Percentiles rank a stretch among this genome's conserved stretches.
Conservation (phyloP, 2,888 invertebrate species). For the Mesorhabditis spiculigera region DNA sequence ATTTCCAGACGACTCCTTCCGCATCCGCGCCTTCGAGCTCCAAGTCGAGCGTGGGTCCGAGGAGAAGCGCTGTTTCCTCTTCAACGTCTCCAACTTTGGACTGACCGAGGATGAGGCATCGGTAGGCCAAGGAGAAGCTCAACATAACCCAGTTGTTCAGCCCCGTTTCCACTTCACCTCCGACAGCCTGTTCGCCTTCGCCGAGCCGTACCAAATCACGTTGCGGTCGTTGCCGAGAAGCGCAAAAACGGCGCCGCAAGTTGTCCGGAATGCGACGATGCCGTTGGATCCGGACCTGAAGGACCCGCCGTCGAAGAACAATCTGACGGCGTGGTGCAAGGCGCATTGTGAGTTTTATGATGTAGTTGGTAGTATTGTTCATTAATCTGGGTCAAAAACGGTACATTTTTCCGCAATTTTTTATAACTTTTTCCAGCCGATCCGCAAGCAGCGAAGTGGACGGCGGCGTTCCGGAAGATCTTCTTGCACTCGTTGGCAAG, state of each 20-base stretch:
- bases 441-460: conserved; percentile 54
- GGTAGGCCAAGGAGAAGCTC: conserved; percentile 9
- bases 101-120: conserved; percentile 21
- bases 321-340: conserved; percentile 18
- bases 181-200: conserved; percentile 47
- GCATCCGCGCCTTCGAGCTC: conserved; percentile 46
- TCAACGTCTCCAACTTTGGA: conserved; percentile 48
- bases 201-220: conserved; percentile 38
- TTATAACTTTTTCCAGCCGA: conserved; percentile 31
- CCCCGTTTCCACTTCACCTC: conserved; percentile 55
- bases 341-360: conserved; percentile 17
- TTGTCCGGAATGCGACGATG: conserved; percentile 39
- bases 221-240: conserved; percentile 38
- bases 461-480: conserved; percentile 55
- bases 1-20: conserved; percentile 38
- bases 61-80: conserved; percentile 46
- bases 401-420: neutral
- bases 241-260: conserved; percentile 18
- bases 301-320: conserved; percentile 7
- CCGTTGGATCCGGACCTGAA: conserved; percentile 46
- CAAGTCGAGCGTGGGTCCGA: conserved; percentile 36
- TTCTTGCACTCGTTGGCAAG: conserved; percentile 39
- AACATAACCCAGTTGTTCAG: conserved; percentile 26
- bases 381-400: neutral
- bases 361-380: neutral